Evolutionary conservation across 2,113 vertebrate genomes (phyloP), one percentile per base, ranked within the genome.

Genomic region (Oenanthe oenanthe): DNA sequence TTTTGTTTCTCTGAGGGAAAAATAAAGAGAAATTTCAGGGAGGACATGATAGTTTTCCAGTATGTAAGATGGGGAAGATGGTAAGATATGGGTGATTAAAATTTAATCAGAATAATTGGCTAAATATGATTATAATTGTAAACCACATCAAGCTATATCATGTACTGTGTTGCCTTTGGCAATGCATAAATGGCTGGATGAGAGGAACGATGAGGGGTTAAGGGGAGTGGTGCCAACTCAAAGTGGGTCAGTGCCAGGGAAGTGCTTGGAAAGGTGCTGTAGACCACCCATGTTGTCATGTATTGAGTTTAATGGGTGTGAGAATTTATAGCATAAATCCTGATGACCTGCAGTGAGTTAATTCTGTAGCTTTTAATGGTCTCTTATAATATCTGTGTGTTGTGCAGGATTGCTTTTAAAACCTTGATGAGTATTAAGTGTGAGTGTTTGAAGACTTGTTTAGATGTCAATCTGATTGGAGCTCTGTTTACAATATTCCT

Each of bases 161-260:
- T 93, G 65, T 56, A 34, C 84, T 75, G 14, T 89, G 43, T 95
- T 96, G 94, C 53, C 84, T 94, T 97, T 96, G 95, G 91, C 92
- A 76, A 22, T 13, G 26, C 3, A 2, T 40, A 66, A 79, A 58
- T 0, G 5, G 57, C 68, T 96, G 93, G 57, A 82, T 85, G 62
- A 88, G 78, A 62, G 74, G 63, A 76, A 73, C 0, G 1, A 45
- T 84, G 88, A 94, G 62, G 84, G 70, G 47, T 60, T 95, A 67
- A 67, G 66, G 85, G 85, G 85, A 93, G 47, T 36, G 58, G 54
- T 60, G 83, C 78, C 90, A 95, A 88, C 34, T 32, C 34, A 34
- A 72, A 95, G 58, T 34, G 68, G 67, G 45, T 91, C 63, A 79
- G 51, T 81, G 81, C 94, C 71, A 76, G 65, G 85, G 79, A 79